These are phyloP conservation scores for Saturnia japonica DNA, from an alignment of 2,888 invertebrate species.

Conservation along the genomic window DNA sequence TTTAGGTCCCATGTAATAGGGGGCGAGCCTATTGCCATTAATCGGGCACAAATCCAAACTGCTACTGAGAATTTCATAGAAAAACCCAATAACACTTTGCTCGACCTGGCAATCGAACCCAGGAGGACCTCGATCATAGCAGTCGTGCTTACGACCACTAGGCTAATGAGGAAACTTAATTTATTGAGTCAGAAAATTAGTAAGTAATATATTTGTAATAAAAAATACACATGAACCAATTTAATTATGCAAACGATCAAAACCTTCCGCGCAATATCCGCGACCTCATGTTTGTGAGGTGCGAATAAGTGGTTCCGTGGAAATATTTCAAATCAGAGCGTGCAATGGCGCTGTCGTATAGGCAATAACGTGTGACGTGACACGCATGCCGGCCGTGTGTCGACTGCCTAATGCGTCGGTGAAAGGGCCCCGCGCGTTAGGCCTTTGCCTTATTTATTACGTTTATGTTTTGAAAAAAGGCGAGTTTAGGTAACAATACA, in stretches of 20 bases:
- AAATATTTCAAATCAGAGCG: constrained; percentile 80
- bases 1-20: too few species aligned
- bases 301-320: constrained; percentile 80
- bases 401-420: constrained; percentile 70
- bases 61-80: too few species aligned
- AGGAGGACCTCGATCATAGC: too few species aligned
- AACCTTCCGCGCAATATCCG: constrained; percentile 40
- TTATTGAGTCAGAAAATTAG: too few species aligned
- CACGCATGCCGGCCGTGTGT: constrained; percentile 68
- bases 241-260: constrained; percentile 49
- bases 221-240: background rate
- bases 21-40: too few species aligned
- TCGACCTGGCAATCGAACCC: too few species aligned
- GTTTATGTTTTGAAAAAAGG: constrained; percentile 57
- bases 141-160: too few species aligned
- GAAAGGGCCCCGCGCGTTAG: constrained; percentile 56
- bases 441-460: constrained; percentile 69
- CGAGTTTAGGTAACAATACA: constrained; percentile 40
- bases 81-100: too few species aligned
- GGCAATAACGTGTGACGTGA: constrained; percentile 78
- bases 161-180: too few species aligned
- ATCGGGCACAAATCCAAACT: too few species aligned
- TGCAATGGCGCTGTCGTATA: constrained; percentile 62
- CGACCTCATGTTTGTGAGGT: constrained; percentile 59
- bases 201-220: too few species aligned